Percentiles rank a stretch among this genome's conserved stretches.
Evolutionary conservation across 2,797 vertebrate species (phyloP).

Genomic region (Characodon lateralis): DNA sequence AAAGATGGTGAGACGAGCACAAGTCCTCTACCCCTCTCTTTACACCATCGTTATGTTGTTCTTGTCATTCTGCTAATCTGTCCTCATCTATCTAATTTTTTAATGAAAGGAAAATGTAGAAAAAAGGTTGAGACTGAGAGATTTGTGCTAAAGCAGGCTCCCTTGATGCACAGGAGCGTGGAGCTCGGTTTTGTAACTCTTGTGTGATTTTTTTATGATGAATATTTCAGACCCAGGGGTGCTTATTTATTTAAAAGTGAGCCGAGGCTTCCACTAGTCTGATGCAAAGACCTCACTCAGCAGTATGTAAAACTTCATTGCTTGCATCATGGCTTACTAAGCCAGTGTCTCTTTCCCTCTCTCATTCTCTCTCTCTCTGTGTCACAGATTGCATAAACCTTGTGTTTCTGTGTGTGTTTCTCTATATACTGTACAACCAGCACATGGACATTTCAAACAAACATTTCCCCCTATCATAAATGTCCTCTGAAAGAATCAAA

Average conservation of each 20-base stretch:
- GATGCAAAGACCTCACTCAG: slow-evolving; percentile 64
- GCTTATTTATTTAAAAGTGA: slow-evolving; percentile 78
- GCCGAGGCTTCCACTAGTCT: slow-evolving; percentile 55
- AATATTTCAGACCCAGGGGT: slow-evolving; percentile 75
- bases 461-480: slow-evolving; percentile 13
- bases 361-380: too few relatives aligned
- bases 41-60: neutral
- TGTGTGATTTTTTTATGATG: slow-evolving; percentile 62
- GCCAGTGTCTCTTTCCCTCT: slow-evolving; percentile 3
- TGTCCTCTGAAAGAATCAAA: slow-evolving; percentile 44
- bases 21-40: neutral
- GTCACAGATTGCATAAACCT: neutral
- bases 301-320: slow-evolving; percentile 39
- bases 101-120: slow-evolving; percentile 13
- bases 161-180: slow-evolving; percentile 23
- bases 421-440: neutral
- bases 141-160: slow-evolving; percentile 29
- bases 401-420: neutral
- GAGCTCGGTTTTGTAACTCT: slow-evolving; percentile 54
- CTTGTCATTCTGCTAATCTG: neutral
- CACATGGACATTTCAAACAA: neutral
- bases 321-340: slow-evolving; percentile 44
- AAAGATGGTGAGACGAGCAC: slow-evolving; percentile 23
- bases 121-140: slow-evolving; percentile 21
- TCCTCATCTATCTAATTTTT: slow-evolving; percentile 19